Evolutionary conservation across 2,113 vertebrate species (phyloP), one percentile per base, ranked within the genome.

Genomic region (Podiceps cristatus): DNA sequence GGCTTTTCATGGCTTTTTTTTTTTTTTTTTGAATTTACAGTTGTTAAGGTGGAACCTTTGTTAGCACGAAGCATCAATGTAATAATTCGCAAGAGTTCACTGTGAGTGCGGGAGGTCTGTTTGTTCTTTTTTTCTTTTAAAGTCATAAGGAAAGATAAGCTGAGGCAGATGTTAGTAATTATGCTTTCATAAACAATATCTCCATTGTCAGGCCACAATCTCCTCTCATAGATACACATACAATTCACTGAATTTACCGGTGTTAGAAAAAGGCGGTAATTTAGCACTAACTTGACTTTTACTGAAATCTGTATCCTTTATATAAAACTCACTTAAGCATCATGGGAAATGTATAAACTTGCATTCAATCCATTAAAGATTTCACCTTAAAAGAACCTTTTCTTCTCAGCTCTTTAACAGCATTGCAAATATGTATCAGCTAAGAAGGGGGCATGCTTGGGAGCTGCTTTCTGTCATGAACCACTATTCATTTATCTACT

Each of bases 11-110:
- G 96, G 83, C 96, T 98, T 95, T 56, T 96, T 76, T 60, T 47
- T 69, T 28, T 76, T 56, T 86, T 98, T 96, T 86, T 96, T 97
- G 89, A 92, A 98, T 98, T 98, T 98, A 97, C 78, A 93, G 67
- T 96, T 98, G 95, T 98, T 98, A 98, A 98, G 98, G 97, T 98
- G 98, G 98, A 98, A 98, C 96, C 97, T 98, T 98, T 98, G 92
- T 74, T 94, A 97, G 86, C 88, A 76, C 33, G 29, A 73, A 95
- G 23, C 75, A 67, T 91, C 29, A 72, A 20, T 63, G 35, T 79
- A 97, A 67, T 64, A 95, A 95, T 78, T 93, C 97, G 31, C 53
- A 94, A 75, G 91, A 97, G 53, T 75, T 95, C 66, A 35, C 83
- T 97, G 82, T 71, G 92, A 91, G 22, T 89, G 94, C 96, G 79